A percentile compares a stretch with the other conserved stretches of the same genome.
These are phyloP conservation scores for Anthoptus insignis DNA, from an alignment of 2,888 invertebrate genomes.

Conservation along the genomic window DNA sequence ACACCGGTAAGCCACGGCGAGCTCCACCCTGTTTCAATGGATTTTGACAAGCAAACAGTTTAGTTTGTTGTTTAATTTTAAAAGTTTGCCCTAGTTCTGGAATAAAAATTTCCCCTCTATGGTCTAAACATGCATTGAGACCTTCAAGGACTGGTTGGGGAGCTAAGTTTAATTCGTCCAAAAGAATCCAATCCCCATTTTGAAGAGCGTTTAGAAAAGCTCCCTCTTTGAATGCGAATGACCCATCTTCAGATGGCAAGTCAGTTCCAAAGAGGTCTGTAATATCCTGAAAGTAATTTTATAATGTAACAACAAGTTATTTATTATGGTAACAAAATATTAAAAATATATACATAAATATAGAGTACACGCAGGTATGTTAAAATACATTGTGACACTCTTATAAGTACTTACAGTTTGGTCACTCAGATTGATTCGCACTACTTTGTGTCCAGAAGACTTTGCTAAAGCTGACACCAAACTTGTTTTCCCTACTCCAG, in stretches of 20 bases:
- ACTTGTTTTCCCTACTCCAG: conserved; percentile 99
- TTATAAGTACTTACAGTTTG: conserved; percentile 97
- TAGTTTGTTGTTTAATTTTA: conserved; percentile 91
- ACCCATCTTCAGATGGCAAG: conserved; percentile 97
- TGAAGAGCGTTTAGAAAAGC: conserved; percentile 97
- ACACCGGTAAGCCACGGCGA: conserved; percentile 97
- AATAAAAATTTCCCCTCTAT: conserved; percentile 98
- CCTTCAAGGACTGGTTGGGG: conserved; percentile 99
- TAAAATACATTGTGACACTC: too few species aligned
- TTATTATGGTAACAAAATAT: neutral
- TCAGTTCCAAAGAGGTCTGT: conserved; percentile 99
- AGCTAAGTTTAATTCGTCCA: conserved; percentile 99
- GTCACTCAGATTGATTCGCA: conserved; percentile 98
- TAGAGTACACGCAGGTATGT: too few species aligned
- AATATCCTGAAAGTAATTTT: conserved; percentile 92
- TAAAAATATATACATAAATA: too few species aligned
- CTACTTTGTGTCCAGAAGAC: conserved; percentile 93
- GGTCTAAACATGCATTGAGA: conserved; percentile 99
- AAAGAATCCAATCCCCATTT: conserved; percentile 97
- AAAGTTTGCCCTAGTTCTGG: conserved; percentile 98
- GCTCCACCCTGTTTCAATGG: conserved; percentile 98
- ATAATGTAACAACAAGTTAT: too few species aligned
- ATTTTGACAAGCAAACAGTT: conserved; percentile 99
- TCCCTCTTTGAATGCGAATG: conserved; percentile 99
- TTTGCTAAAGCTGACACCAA: conserved; percentile 96